These are phyloP conservation scores for Liasis olivaceus DNA, from an alignment of 2,797 vertebrate species.

Conservation along the genomic window DNA sequence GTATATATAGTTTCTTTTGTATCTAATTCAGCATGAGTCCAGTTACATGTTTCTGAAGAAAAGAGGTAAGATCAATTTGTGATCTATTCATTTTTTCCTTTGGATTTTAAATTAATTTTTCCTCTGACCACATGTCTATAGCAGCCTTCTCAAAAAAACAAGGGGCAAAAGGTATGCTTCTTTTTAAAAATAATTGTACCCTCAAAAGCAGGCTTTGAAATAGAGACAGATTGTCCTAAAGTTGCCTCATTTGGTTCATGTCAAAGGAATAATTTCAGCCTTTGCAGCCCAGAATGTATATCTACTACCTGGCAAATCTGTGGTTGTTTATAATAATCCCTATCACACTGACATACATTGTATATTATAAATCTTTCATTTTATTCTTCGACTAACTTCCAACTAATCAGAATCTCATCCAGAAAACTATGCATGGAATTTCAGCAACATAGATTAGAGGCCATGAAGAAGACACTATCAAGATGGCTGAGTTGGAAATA, in stretches of 20 bases:
- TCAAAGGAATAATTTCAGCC: neutral
- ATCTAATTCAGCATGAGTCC: neutral
- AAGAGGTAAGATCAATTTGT: neutral
- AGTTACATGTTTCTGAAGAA: neutral
- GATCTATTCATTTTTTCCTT: neutral
- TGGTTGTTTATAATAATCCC: neutral
- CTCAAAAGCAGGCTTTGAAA: neutral
- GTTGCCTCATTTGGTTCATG: neutral
- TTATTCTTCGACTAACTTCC: neutral
- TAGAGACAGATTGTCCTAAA: neutral
- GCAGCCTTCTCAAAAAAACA: too few relatives aligned
- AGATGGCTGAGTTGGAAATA: conserved; percentile 41
- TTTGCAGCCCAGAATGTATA: neutral
- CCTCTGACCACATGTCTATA: neutral
- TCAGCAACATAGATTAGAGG: neutral
- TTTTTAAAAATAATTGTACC: neutral
- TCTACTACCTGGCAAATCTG: neutral
- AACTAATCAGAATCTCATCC: neutral
- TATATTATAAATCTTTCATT: neutral
- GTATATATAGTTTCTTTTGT: neutral
- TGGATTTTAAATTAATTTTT: neutral
- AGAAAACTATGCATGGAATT: neutral
- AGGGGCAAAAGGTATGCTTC: neutral
- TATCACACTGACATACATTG: neutral
- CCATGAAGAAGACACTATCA: conserved; percentile 30